Base-by-base conservation (phyloP, 1,140 invertebrate genomes). In the Nasonia giraulti region DNA sequence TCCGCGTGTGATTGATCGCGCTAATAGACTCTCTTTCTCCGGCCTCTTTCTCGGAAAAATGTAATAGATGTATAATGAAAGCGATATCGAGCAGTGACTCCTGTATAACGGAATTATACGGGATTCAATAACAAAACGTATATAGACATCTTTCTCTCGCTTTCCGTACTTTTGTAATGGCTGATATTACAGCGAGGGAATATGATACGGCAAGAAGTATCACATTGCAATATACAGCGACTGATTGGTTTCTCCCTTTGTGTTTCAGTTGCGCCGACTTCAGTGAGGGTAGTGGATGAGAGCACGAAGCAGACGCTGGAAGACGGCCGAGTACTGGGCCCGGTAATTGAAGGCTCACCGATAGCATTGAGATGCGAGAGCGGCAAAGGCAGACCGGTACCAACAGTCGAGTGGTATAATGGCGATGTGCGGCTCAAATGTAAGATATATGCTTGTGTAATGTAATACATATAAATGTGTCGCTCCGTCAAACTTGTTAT, bases 371-470 rank as follows among this genome's bases (percentile, higher is more conserved):
- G 94, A 73, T 97, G 97, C 88, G 94, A 96, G 81, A 96, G 96
- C 31, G 94, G 94, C 33, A 95, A 95, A 69, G 97, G 96, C 69
- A 96, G 96, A 90, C 97, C 97, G 1, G 95, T 96, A 69, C 96
- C 97, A 1, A 93, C 93, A 83, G 95, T 97, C 71, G 94, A 94
- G 17, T 97, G 97, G 96, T 96, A 94, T 92, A 96, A 96, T 89
- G 95, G 95, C 86, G 94, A 94, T 6, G 92, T 95, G 66, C 93
- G 93, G 83, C 91, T 96, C 17, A 94, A 95, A 91, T 96, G 96
- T 97, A 91, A 96, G 94, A 84, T 86, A 84, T 86, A 85, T 87
- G 33, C 33, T 37, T 37, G 33, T 88, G 76, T 7, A 20, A 3
- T 62, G 17, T 62, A 6, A n/a, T 62, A 20, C 55, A 2, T 20